A percentile compares a stretch with the other conserved stretches of the same genome.
Conservation (phyloP, 2,797 vertebrate genomes). For the Hephaestus fuliginosus region DNA sequence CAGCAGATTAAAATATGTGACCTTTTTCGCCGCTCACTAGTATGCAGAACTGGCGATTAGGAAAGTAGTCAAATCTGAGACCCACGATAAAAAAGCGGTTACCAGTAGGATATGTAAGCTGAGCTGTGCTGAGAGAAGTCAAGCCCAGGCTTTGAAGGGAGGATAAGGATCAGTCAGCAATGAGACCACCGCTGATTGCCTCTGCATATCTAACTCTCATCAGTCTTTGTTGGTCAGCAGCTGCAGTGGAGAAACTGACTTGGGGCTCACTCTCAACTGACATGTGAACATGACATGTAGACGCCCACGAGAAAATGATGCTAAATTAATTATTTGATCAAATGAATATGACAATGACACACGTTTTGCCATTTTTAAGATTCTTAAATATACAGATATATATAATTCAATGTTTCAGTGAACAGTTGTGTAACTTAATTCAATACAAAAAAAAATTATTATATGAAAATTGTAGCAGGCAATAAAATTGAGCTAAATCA, state of each 20-base stretch:
- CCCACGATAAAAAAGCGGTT: slow-evolving; percentile 56
- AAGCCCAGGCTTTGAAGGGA: slow-evolving; percentile 50
- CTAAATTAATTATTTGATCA: not conserved
- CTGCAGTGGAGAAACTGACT: slow-evolving; percentile 62
- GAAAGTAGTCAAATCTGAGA: slow-evolving; percentile 41
- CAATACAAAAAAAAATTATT: not conserved
- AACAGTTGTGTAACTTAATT: not conserved
- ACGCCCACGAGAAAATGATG: slow-evolving; percentile 8
- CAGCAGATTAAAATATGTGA: slow-evolving; percentile 37
- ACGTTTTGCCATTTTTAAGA: not conserved
- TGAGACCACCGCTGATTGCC: slow-evolving; percentile 58
- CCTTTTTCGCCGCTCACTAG: slow-evolving; percentile 30
- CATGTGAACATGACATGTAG: slow-evolving; percentile 25
- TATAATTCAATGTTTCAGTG: not conserved
- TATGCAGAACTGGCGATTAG: slow-evolving; percentile 47
- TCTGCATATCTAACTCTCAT: slow-evolving; percentile 71
- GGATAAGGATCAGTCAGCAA: slow-evolving; percentile 69
- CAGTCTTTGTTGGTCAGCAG: slow-evolving; percentile 59
- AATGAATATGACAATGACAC: not conserved
- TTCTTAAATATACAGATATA: not conserved
- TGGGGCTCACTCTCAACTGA: slow-evolving; percentile 34
- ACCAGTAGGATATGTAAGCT: slow-evolving; percentile 43
- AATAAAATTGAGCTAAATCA: not conserved
- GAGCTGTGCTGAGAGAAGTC: slow-evolving; percentile 38
- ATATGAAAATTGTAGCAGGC: not conserved